Conservation (phyloP, 2,797 vertebrate genomes). For the Sebastes glaucus region DNA sequence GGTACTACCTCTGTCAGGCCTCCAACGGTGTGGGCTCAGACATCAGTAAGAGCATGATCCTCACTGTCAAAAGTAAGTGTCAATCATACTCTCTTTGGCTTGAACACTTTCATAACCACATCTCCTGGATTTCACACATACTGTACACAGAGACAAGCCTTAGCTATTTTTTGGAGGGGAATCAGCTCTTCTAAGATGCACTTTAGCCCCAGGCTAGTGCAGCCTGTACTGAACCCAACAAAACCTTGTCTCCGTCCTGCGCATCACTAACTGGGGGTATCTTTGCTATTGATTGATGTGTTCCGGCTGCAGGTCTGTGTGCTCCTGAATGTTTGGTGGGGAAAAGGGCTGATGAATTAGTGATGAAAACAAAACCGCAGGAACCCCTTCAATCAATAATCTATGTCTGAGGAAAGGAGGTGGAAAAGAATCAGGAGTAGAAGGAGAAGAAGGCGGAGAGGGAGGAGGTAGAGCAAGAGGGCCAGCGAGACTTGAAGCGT, state of each 20-base stretch:
- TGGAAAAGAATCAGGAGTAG: slow-evolving; percentile 36
- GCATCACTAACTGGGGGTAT: slow-evolving; percentile 38
- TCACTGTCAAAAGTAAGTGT: slow-evolving; percentile 90
- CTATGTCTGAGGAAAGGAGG: slow-evolving; percentile 57
- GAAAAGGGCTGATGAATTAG: slow-evolving; percentile 74
- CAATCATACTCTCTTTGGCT: slow-evolving; percentile 43
- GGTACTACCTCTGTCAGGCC: slow-evolving; percentile 98
- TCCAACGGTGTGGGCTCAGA: slow-evolving; percentile 98
- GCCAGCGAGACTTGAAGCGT: slow-evolving; percentile 67
- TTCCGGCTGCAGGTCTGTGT: slow-evolving; percentile 45
- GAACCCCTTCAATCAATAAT: slow-evolving; percentile 74
- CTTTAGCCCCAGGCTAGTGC: slow-evolving; percentile 63
- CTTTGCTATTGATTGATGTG: slow-evolving; percentile 69
- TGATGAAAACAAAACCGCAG: slow-evolving; percentile 81
- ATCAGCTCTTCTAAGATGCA: slow-evolving; percentile 52
- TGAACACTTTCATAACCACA: slow-evolving; percentile 34
- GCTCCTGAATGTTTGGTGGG: slow-evolving; percentile 59
- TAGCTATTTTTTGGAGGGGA: slow-evolving; percentile 30
- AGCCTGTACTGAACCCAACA: slow-evolving; percentile 40
- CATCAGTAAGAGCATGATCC: slow-evolving; percentile 99
- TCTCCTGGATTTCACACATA: slow-evolving; percentile 19
- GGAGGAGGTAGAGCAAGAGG: slow-evolving; percentile 40
- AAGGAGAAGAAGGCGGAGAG: slow-evolving; percentile 32
- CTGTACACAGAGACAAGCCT: slow-evolving; percentile 19
- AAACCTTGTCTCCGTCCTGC: slow-evolving; percentile 52